A percentile compares a stretch with the other conserved stretches of the same genome.
These are phyloP conservation scores for Centruroides vittatus DNA, from an alignment of 1,140 invertebrate genomes.

Conservation along the genomic window DNA sequence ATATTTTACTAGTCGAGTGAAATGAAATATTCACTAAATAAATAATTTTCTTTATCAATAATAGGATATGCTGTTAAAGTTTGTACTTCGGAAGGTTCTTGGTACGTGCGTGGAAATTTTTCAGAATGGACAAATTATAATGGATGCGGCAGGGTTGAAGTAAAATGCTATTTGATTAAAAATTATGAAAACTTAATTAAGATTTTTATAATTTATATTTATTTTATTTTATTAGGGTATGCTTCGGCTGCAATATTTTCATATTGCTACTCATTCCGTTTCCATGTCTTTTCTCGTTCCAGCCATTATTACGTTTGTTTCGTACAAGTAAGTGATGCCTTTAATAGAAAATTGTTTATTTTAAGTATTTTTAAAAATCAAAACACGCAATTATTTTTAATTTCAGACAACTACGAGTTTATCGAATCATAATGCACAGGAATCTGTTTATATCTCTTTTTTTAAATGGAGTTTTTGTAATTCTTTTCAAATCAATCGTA, in stretches of 20 bases:
- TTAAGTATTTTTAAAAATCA: no score
- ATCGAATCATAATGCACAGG: constrained; percentile 35
- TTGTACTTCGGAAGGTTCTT: constrained; percentile 24
- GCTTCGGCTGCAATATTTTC: constrained; percentile 3
- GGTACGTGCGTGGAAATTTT: constrained; percentile 19
- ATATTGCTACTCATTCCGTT: constrained; percentile 5
- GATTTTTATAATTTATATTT: neutral
- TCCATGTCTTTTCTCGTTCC: constrained; percentile 10
- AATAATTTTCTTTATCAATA: neutral
- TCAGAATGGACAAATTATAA: constrained; percentile 32
- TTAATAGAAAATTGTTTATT: no score
- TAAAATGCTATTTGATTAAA: constrained; percentile 5
- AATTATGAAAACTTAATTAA: neutral
- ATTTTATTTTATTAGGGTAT: neutral
- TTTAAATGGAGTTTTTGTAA: constrained; percentile 27
- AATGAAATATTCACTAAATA: no score
- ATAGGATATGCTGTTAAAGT: constrained; percentile 25
- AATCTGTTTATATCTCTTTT: constrained; percentile 39
- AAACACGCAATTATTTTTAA: no score
- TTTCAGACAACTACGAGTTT: constrained; percentile 19
- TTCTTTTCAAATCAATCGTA: constrained; percentile 30
- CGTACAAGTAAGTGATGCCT: constrained; percentile 11
- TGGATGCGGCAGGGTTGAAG: constrained; percentile 24
- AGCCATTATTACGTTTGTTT: constrained; percentile 6
- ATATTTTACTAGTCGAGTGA: no score